Evolutionary conservation across 2,113 vertebrate genomes (phyloP).

Genomic region (Cephalopterus ornatus): DNA sequence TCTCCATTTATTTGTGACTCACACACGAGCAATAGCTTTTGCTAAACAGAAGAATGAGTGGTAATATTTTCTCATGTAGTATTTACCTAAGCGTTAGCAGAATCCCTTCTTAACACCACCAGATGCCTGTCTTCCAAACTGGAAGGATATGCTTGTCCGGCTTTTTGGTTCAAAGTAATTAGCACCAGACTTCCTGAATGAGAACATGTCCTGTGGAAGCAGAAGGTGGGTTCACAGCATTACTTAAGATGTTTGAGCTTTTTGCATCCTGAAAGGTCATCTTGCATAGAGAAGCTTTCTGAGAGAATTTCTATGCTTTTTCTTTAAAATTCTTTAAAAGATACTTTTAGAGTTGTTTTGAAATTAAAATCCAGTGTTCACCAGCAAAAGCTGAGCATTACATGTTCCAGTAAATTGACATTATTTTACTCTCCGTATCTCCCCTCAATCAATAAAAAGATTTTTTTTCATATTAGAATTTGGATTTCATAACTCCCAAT

Average conservation of each 20-base stretch:
- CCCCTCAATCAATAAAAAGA: background rate
- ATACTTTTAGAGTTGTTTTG: background rate
- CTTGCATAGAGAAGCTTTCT: conserved; percentile 11
- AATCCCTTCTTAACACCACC: conserved; percentile 43
- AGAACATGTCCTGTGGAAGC: conserved; percentile 74
- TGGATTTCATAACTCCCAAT: background rate
- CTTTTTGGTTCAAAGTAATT: conserved; percentile 61
- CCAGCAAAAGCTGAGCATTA: background rate
- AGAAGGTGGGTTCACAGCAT: conserved; percentile 38
- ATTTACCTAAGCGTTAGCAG: conserved; percentile 35
- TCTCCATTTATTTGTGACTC: conserved; percentile 12
- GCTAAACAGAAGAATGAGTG: background rate
- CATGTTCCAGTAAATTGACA: background rate
- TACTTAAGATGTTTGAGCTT: conserved; percentile 30
- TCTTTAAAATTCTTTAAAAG: background rate
- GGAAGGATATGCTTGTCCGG: conserved; percentile 46
- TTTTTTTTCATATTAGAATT: background rate
- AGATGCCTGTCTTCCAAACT: conserved; percentile 35
- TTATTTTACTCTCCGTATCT: background rate
- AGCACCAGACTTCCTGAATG: conserved; percentile 72
- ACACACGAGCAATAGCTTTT: background rate
- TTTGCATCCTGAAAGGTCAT: conserved; percentile 3
- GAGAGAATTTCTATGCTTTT: background rate
- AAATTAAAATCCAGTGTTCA: background rate
- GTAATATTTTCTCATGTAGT: conserved; percentile 20